Percentiles rank a stretch among this genome's conserved stretches.
Conservation (phyloP, 2,797 vertebrate genomes). For the Anisognathus igniventris region DNA sequence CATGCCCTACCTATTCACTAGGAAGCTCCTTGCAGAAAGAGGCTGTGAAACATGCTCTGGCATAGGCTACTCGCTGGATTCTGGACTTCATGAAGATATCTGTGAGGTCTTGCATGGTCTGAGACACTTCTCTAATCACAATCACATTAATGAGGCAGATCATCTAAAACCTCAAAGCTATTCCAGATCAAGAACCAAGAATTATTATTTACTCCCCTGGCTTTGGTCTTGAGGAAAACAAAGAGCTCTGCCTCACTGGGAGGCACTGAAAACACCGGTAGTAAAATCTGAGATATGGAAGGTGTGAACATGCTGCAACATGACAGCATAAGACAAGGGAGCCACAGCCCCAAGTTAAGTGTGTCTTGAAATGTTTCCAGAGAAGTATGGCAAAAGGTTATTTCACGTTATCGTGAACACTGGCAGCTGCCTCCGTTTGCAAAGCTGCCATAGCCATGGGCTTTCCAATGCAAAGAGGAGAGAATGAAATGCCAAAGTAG, state of each 20-base stretch:
- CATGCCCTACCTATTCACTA: neutral
- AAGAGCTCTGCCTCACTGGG: neutral
- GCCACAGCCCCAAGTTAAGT: neutral
- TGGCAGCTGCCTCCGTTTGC: neutral
- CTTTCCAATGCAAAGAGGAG: neutral
- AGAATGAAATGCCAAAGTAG: neutral
- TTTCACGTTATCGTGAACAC: neutral
- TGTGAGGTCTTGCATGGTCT: neutral
- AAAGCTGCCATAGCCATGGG: neutral
- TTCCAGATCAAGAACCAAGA: neutral
- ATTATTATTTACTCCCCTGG: neutral
- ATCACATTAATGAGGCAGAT: neutral
- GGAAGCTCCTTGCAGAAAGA: neutral
- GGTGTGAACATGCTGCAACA: fast-evolving
- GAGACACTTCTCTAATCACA: neutral
- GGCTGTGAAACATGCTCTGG: neutral
- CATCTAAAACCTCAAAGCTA: neutral
- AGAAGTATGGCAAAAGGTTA: neutral
- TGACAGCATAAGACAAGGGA: neutral
- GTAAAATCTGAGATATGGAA: neutral
- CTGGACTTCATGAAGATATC: neutral
- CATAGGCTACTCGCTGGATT: fast-evolving
- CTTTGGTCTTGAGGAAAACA: neutral
- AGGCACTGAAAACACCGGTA: neutral
- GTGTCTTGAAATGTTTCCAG: neutral